Base-by-base conservation (phyloP, 2,113 vertebrate genomes). In the Oriolus oriolus region DNA sequence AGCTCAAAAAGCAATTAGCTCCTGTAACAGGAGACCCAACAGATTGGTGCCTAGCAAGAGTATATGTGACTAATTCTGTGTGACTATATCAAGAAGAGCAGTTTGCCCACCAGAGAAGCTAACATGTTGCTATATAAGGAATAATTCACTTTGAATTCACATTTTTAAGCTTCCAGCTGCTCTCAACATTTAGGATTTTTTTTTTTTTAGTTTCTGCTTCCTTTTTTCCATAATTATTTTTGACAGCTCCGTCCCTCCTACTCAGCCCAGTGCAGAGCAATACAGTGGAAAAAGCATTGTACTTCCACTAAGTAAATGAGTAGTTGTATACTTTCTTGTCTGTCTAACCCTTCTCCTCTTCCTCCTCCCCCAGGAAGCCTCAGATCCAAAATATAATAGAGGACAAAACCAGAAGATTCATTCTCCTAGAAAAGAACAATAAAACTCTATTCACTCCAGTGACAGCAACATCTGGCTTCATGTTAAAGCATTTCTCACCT, bases 31-130 rank as follows among this genome's bases (percentile, higher is more conserved):
- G 61, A 91, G 49, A 89, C 76, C 64, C 54, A 93, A 76, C 71
- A 95, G 86, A 91, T 39, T 75, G 44, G 53, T 60, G 54, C 89
- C 37, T 92, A 42, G 68, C 63, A 50, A 91, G 59, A 86, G n/a
- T 44, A 19, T 83, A 50, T 49, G 45, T 93, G 94, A 95, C 75
- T 96, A 96, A 93, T 83, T 77, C 54, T 68, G 49, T 95, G 61
- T 75, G 89, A 89, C 89, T 78, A 28, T 82, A 81, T 79, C 74
- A 87, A 81, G 95, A 89, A 70, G 61, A 93, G 70, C 74, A 60
- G 73, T 95, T 95, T 94, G 87, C 74, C 77, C 78, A 87, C 56
- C 53, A 79, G 17, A 75, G 53, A 91, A 89, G 27, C 13, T 84
- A 87, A 57, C 49, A n/a, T 50, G 56, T 71, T 76, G 49, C 74